A percentile compares a stretch with the other conserved stretches of the same genome.
Conservation (phyloP, 2,797 vertebrate genomes). For the Eutrigla gurnardus region DNA sequence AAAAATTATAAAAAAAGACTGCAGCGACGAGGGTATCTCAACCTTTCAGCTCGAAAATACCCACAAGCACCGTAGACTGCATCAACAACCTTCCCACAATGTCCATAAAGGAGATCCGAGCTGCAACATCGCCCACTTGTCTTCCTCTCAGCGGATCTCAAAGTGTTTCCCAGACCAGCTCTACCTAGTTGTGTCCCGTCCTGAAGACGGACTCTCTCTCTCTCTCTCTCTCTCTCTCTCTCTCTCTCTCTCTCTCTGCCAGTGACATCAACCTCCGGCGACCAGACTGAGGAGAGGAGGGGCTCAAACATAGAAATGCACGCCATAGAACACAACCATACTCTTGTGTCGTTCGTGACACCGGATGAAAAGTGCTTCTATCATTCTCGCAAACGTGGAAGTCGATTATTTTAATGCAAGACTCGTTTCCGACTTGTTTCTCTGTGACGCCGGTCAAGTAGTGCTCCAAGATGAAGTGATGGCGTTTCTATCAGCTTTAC, state of each 20-base stretch:
- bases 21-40: constrained; percentile 48
- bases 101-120: constrained; percentile 64
- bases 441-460: background rate
- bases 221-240: no score
- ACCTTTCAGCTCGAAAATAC: constrained; percentile 53
- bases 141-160: constrained; percentile 36
- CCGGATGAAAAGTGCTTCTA: no score
- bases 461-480: background rate
- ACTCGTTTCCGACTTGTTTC: background rate
- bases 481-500: constrained; percentile 15
- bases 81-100: constrained; percentile 63
- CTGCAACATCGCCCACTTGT: constrained; percentile 74
- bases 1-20: constrained; percentile 51
- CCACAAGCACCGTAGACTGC: constrained; percentile 47
- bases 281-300: constrained; percentile 65
- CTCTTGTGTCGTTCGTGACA: accelerated
- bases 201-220: constrained; percentile 52
- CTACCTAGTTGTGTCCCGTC: constrained; percentile 71
- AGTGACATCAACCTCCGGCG: constrained; percentile 75
- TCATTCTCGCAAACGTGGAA: accelerated
- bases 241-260: constrained; percentile 30
- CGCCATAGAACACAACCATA: background rate
- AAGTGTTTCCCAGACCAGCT: constrained; percentile 46
- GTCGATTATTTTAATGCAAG: background rate
- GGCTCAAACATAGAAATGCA: constrained; percentile 48